A percentile compares a stretch with the other conserved stretches of the same genome.
phyloP scores from a whole-genome alignment of 2,113 vertebrate genomes.

The Tauraco erythrolophus region DNA sequence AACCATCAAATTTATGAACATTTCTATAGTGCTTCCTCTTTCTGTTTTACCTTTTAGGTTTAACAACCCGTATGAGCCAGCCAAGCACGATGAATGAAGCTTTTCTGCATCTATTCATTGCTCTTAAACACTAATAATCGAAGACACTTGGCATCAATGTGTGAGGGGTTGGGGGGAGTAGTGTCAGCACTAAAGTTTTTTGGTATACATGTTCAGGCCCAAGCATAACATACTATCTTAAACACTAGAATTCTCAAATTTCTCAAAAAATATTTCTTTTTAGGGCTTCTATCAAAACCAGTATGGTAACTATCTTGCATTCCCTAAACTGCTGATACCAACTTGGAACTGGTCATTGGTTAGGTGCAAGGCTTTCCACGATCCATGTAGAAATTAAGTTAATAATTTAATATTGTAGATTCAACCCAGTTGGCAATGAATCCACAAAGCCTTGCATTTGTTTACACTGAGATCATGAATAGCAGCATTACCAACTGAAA shows the following conservation, averaged over 20 bases:
- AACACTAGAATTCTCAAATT: neutral
- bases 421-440: neutral
- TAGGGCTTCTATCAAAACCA: neutral
- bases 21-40: neutral
- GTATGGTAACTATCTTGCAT: neutral
- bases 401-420: neutral
- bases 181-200: neutral
- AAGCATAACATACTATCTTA: neutral
- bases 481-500: neutral
- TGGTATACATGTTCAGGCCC: neutral
- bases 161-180: rapidly evolving
- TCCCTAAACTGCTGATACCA: neutral
- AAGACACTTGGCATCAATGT: neutral
- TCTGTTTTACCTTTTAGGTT: neutral
- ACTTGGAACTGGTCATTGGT: neutral
- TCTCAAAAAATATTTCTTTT: neutral
- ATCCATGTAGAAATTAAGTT: neutral
- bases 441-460: neutral
- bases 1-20: neutral
- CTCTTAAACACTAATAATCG: neutral
- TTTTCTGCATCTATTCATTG: neutral
- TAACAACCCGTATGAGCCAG: neutral
- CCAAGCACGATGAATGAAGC: neutral
- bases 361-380: neutral
- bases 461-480: neutral